Base-by-base conservation (phyloP, 2,888 invertebrate genomes). In the Philopedon plagiatum region DNA sequence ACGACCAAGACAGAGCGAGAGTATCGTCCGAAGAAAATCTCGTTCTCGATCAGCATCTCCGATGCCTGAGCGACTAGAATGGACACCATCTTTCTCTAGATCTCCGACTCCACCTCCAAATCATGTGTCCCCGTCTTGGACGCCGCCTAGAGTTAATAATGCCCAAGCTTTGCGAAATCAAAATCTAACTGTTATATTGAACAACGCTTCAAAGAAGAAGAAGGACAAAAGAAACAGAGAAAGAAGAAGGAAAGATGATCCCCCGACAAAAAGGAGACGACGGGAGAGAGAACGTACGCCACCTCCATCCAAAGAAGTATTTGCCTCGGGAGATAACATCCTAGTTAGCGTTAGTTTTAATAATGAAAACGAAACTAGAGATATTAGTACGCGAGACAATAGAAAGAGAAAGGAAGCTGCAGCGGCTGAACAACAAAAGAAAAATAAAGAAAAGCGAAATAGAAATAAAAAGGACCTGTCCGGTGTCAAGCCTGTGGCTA, bases 291-390 rank as follows among this genome's bases (percentile, higher is more conserved):
- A 85, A 54, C 80, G 85, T 44, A 89, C 89, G 0, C 88, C 88
- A n/a, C 89, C 88, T 61, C 93, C 94, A 0, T 93, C 93, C 1
- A 96, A 96, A 84, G 96, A 96, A 86, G 95, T 97, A 2, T 96
- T 95, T 83, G 95, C 96, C 0, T 95, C 96, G 9, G 96, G 96
- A 2, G 95, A 96, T 85, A 96, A 96, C 83, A 96, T 97, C 80
- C 89, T 97, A 75, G 96, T 97, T 9, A 96, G 95, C 86, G 95
- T 97, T 15, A 96, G 95, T 85, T 97, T 96, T 85, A 93, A 93
- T 83, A 94, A 94, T 78, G 90, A 89, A 76, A 88, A 85, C 74
- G 83, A 84, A 73, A 82, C 83, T 32, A 81, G 85, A 68, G 82
- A 83, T 66, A 80, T 84, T 11, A 80, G 80, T 11, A 82, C 85